Percentiles rank a stretch among this genome's conserved stretches.
Evolutionary conservation across 2,797 vertebrate genomes (phyloP).

Genomic region (Hapalemur alaotrensis): DNA sequence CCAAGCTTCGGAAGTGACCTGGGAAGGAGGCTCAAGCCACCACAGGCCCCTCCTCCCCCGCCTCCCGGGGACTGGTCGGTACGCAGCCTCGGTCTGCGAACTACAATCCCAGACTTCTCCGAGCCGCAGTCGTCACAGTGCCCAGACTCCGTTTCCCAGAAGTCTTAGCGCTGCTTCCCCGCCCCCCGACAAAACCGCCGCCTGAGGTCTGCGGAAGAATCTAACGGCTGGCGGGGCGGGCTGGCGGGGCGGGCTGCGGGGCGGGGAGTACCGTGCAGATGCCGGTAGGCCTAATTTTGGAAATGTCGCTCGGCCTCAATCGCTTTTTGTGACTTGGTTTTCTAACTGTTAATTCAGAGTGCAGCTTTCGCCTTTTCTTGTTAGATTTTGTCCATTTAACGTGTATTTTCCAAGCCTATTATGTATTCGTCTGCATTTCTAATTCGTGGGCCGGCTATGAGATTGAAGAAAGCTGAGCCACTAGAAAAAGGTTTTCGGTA

Average conservation of each 20-base stretch:
- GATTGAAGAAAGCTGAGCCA: not conserved
- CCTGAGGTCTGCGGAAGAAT: rapidly evolving
- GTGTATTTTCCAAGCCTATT: not conserved
- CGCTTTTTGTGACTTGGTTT: not conserved
- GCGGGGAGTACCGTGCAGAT: rapidly evolving
- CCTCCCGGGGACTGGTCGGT: rapidly evolving
- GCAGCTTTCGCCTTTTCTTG: not conserved
- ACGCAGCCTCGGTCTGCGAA: not conserved
- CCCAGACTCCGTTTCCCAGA: not conserved
- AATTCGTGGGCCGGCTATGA: not conserved
- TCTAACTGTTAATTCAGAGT: not conserved
- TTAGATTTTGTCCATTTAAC: not conserved
- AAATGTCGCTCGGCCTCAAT: rapidly evolving
- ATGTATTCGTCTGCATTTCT: not conserved
- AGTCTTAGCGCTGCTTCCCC: not conserved
- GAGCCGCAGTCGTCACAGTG: rapidly evolving
- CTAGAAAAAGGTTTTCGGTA: not conserved
- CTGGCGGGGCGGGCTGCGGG: rapidly evolving
- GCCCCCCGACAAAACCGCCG: rapidly evolving
- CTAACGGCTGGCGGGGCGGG: rapidly evolving
- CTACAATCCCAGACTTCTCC: not conserved
- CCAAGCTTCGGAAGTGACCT: not conserved
- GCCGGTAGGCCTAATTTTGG: not conserved
- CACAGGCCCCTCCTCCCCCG: rapidly evolving
- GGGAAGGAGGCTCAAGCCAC: not conserved